Evolutionary conservation across 1,140 invertebrate species (phyloP), one percentile per base, ranked within the genome.

Genomic region (Eubasilissa regina): DNA sequence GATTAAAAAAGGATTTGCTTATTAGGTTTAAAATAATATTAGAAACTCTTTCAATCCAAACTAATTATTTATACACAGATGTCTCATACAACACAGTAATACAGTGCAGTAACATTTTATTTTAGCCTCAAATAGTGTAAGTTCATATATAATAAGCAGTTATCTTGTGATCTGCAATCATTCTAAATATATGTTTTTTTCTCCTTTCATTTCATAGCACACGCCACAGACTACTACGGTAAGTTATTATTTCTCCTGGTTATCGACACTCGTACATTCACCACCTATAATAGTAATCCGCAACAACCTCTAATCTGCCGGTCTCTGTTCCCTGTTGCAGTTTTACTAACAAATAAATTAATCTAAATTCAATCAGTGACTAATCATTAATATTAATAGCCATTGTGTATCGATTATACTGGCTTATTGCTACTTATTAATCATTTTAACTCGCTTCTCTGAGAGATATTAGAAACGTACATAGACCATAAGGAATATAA

Each of bases 181-280:
- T 12, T 56, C 74, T 81, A 73, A 84, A 74, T 60, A 70, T 6
- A 17, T 55, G 48, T 25, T 78, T 77, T 80, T 81, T 92, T 92
- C 89, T 91, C 93, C 91, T 90, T 91, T 91, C 91, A 88, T 92
- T 90, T 90, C 87, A 89, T 91, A 98, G 97, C 96, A 92, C 96
- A 97, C 93, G 95, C 96, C 87, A 97, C 97, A 92, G 97, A 97
- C 92, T 98, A 98, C 93, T 98, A 98, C 96, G 97, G 97, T 98
- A 97, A 98, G 97, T 97, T 92, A 91, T 92, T 92, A 92, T 94
- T 94, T 91, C 91, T 91, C 89, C 91, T 91, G 90, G 86, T 89
- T 90, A 48, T 89, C 35, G 10, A 70, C 45, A 51, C 66, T 25
- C 51, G 25, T 47, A 70, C 66, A 70, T 19, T 48, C 66, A 53